Conservation (phyloP, 2,113 vertebrate genomes). For the Colistium nudipinnis region DNA sequence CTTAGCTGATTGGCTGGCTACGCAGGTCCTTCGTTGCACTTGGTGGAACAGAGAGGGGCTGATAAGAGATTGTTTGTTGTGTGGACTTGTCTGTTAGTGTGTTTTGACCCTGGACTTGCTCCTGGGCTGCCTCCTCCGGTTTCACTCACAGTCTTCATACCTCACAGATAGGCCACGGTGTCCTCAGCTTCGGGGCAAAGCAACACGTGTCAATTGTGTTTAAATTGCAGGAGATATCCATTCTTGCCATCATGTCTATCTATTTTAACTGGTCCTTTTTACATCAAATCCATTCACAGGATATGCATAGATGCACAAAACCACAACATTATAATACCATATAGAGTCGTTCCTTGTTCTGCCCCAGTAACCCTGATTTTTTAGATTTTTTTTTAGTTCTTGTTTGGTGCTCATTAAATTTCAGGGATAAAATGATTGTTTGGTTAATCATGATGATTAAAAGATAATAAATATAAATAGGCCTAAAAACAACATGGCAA, state of each 20-base stretch:
- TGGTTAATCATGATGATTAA: too few species aligned
- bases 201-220: not conserved
- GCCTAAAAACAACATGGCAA: too few species aligned
- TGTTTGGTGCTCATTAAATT: too few species aligned
- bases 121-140: too few species aligned
- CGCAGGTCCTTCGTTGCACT: slow-evolving; percentile 37
- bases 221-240: not conserved
- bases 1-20: slow-evolving; percentile 63
- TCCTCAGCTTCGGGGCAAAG: not conserved
- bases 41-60: slow-evolving; percentile 6
- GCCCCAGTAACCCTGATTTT: too few species aligned
- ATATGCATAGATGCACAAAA: not conserved
- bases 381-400: too few species aligned
- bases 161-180: not conserved
- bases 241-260: too few species aligned
- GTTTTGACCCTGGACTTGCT: slow-evolving; percentile 9
- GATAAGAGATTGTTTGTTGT: slow-evolving; percentile 24
- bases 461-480: too few species aligned
- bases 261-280: not conserved
- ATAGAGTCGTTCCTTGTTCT: too few species aligned
- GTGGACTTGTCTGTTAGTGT: slow-evolving; percentile 25
- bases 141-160: too few species aligned
- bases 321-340: too few species aligned
- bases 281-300: not conserved
- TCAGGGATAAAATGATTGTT: too few species aligned